Base-by-base conservation (phyloP, 2,113 vertebrate species). In the Mastomys coucha region DNA sequence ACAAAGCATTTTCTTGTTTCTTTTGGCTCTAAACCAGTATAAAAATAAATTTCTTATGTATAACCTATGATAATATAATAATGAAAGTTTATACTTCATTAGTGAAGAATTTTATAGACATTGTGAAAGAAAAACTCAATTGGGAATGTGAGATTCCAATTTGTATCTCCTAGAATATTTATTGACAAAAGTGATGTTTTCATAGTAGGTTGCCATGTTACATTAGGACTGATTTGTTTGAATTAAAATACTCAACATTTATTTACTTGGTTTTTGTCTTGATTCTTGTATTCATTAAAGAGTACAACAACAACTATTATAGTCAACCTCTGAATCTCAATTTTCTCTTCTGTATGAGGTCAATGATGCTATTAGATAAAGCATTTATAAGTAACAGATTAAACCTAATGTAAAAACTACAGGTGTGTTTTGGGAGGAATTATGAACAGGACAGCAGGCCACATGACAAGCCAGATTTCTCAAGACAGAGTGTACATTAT, bases 1-100 rank as follows among this genome's bases (percentile, higher is more conserved):
- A 88, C 85, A 90, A 95, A 95, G 22, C 49, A 94, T 86, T 93
- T 96, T 93, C 45, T 84, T 82, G 19, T 91, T 95, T 88, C 80
- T 45, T 86, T 33, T 85, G 17, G 14, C 65, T 92, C 63, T 96
- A 93, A 86, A 75, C 49, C 70, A 91, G 93, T 73, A 95, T 63
- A 85, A 72, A 96, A 81, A 86, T 56, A 93, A 90, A 85, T 95
- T 78, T 70, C 36, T 88, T 51, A 93, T 67, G 45, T 49, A 14
- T 78, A 36, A 7, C 42, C 56, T 53, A 63, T 70, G 39, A 53
- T 22, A 87, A 91, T 53, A 20, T 58, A 92, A 89, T 63, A 94
- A 77, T n/a, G 13, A 91, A 93, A 56, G 17, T 82, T 80, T 89
- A 1, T 58, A 72, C 1, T 56, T 91, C 76, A 51, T 94, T 89